Percentiles rank a stretch among this genome's conserved stretches.
Evolutionary conservation across 2,113 vertebrate species (phyloP).

Genomic region (Coreoperca whiteheadi): DNA sequence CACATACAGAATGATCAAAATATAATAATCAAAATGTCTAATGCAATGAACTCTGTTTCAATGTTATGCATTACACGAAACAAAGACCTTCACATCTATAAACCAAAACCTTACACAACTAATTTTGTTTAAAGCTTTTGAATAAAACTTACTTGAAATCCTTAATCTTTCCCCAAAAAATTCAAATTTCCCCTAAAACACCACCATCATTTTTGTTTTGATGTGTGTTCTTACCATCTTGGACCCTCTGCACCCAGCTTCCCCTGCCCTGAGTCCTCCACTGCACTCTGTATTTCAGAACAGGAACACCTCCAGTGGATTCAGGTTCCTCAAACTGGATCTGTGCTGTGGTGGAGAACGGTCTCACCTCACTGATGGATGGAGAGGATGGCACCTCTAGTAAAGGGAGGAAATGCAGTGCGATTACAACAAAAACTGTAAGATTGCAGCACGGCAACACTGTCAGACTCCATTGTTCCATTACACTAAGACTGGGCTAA

Average conservation of each 20-base stretch:
- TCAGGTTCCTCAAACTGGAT: conserved; percentile 94
- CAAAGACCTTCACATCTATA: neutral
- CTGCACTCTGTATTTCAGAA: conserved; percentile 91
- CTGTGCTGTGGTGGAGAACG: conserved; percentile 94
- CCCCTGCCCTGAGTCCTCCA: conserved; percentile 87
- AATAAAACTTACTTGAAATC: neutral
- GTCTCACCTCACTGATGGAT: conserved; percentile 88
- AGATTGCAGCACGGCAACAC: conserved; percentile 34
- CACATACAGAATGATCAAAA: neutral
- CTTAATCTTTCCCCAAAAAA: neutral
- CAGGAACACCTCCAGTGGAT: conserved; percentile 92
- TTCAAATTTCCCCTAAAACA: neutral
- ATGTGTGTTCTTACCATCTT: conserved; percentile 86
- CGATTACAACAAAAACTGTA: conserved; percentile 24
- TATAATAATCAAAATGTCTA: neutral
- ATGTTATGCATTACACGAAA: neutral
- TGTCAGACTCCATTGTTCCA: conserved; percentile 29
- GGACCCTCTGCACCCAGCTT: conserved; percentile 85
- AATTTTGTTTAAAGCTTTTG: neutral
- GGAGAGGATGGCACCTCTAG: conserved; percentile 96
- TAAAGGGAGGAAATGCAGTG: conserved; percentile 14
- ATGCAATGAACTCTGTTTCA: neutral
- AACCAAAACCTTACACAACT: neutral
- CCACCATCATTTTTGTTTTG: neutral
- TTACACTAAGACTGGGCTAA: conserved; percentile 9